Base-by-base conservation (phyloP, 2,888 invertebrate species). In the Folsomia candida region DNA sequence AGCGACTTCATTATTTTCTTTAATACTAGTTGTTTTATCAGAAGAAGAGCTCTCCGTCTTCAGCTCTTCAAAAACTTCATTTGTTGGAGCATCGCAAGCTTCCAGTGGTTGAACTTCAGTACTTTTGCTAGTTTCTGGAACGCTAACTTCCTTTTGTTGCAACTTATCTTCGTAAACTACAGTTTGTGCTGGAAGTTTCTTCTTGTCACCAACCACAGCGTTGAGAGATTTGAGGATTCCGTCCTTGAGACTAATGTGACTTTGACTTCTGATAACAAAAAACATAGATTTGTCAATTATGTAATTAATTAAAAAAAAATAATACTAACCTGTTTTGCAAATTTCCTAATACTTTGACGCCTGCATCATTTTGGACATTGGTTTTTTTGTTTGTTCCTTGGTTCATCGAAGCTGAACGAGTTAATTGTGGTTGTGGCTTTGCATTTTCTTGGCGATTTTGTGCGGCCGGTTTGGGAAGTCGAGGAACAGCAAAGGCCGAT, bases 401-500 rank as follows among this genome's bases (percentile, higher is more conserved):
- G 22, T 20, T 22, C 22, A 22, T 14, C 6, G 20, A 54, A 11
- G 47, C 9, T 14, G 54, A 54, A 4, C 54, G 54, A 54, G 54
- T 6, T n/a, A 54, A n/a, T 54, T 54, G 54, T 6, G 54, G 18
- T 47, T 47, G 20, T 14, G 25, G 20, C 26, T 29, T 29, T 54
- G n/a, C 11, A 22, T 62, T 71, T 68, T 73, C 73, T 29, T 68
- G 59, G 28, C 51, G 65, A 14, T 24, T 24, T 27, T 1, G 27
- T 2, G 29, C 25, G 20, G 60, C 51, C 4, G 69, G 70, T 25
- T 68, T 70, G 18, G 70, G 73, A 27, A 70, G 62, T 22, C 58
- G 29, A 9, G 76, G 73, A 59, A 70, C 72, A 47, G 72, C 61
- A 51, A 76, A 76, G 6, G 60, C 69, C 6, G 54, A 62, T 1